phyloP scores from a whole-genome alignment of 2,797 vertebrate species.

The Phrynocephalus forsythii region DNA sequence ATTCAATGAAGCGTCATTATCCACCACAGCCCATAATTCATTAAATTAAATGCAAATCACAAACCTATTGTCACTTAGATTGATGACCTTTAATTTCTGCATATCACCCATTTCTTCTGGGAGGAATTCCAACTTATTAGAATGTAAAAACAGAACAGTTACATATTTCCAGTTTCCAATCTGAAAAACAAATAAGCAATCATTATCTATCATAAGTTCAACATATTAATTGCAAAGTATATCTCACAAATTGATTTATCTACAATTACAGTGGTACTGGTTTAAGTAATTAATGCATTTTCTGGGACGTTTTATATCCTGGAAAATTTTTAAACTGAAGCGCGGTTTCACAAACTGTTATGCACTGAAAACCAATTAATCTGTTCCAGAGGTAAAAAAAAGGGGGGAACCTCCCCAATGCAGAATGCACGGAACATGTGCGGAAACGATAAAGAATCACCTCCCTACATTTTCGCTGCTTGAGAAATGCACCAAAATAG shows the following conservation, averaged over 20 bases:
- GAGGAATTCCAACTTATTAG: constrained; percentile 94
- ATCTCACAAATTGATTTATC: not conserved
- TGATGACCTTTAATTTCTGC: constrained; percentile 96
- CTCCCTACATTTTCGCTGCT: too few species aligned
- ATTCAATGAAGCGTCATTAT: not conserved
- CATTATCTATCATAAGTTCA: not conserved
- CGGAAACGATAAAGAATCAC: too few species aligned
- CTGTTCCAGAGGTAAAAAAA: too few species aligned
- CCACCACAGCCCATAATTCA: constrained; percentile 2
- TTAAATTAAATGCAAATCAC: constrained; percentile 64
- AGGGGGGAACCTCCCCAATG: too few species aligned
- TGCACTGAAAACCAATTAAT: too few species aligned
- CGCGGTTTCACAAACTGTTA: too few species aligned
- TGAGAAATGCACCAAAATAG: too few species aligned
- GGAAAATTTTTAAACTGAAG: too few species aligned
- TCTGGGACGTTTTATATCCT: too few species aligned
- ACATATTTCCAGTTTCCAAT: constrained; percentile 93
- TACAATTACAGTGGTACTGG: not conserved
- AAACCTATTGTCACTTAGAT: constrained; percentile 95
- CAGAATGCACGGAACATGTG: too few species aligned
- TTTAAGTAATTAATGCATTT: too few species aligned
- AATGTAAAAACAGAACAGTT: constrained; percentile 96
- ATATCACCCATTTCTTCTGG: constrained; percentile 99
- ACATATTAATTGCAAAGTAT: not conserved
- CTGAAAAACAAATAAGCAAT: constrained; percentile 76